Conservation (phyloP, 2,113 vertebrate species). For the Syngnathus floridae region DNA sequence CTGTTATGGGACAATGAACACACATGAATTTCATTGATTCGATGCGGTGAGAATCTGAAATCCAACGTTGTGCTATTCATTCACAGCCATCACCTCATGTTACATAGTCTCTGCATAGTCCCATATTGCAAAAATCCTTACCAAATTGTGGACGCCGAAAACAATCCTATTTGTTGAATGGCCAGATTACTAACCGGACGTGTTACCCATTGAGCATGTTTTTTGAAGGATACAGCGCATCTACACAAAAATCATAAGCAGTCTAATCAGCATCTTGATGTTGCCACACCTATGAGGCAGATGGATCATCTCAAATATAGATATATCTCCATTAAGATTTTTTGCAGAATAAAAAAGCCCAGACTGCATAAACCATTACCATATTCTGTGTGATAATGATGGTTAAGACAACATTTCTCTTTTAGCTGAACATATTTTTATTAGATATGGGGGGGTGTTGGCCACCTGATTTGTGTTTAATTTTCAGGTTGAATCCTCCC, state of each 20-base stretch:
- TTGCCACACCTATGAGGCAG: neutral
- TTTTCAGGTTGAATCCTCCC: slow-evolving; percentile 9
- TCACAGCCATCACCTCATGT: neutral
- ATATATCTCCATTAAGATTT: neutral
- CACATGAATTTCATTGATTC: neutral
- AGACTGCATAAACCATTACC: neutral
- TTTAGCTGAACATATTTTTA: slow-evolving; percentile 17
- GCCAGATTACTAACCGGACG: neutral
- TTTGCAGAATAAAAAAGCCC: neutral
- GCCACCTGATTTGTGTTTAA: neutral
- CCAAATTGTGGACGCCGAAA: neutral
- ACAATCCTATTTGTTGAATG: neutral
- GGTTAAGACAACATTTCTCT: neutral
- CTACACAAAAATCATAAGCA: neutral
- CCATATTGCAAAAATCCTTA: no score
- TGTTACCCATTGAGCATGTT: neutral
- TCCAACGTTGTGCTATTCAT: neutral
- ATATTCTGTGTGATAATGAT: neutral
- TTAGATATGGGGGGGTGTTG: slow-evolving; percentile 3
- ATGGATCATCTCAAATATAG: neutral
- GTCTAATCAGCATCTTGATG: neutral
- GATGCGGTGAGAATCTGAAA: neutral
- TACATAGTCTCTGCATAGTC: neutral
- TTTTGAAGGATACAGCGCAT: no score
- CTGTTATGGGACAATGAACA: neutral